Conservation (phyloP, 2,888 invertebrate genomes). For the Ypsolopha scabrella region DNA sequence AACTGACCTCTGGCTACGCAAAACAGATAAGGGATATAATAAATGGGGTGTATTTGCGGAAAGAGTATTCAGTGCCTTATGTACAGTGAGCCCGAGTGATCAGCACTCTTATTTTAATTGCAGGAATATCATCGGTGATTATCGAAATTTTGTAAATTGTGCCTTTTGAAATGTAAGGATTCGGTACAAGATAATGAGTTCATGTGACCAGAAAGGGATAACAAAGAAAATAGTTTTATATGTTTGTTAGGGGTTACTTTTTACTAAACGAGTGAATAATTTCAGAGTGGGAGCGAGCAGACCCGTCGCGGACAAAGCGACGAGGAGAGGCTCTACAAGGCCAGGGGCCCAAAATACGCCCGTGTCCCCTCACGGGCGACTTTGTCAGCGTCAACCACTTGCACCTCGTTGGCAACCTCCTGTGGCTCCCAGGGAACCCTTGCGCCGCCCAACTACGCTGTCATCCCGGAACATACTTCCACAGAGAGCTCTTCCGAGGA, state of each 20-base stretch:
- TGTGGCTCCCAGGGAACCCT: conserved; percentile 60
- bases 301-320: conserved; percentile 50
- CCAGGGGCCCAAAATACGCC: conserved; percentile 57
- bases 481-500: conserved; percentile 64
- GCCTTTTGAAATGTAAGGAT: not conserved
- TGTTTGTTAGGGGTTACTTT: no score
- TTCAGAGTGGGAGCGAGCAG: conserved; percentile 58
- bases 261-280: conserved; percentile 13
- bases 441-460: conserved; percentile 52
- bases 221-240: not conserved
- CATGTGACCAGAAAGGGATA: not conserved
- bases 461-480: conserved; percentile 49
- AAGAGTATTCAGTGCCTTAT: conserved; percentile 14
- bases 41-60: conserved; percentile 18
- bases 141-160: no score
- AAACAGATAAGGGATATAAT: conserved; percentile 61
- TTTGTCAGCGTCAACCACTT: conserved; percentile 71
- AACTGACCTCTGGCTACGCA: conserved; percentile 41
- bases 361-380: conserved; percentile 61
- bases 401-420: conserved; percentile 70
- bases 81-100: conserved; percentile 33
- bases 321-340: conserved; percentile 53
- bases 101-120: conserved; percentile 13
- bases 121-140: not conserved
- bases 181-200: not conserved